Base-by-base conservation (phyloP, 2,888 invertebrate genomes). In the Euclidia mi region DNA sequence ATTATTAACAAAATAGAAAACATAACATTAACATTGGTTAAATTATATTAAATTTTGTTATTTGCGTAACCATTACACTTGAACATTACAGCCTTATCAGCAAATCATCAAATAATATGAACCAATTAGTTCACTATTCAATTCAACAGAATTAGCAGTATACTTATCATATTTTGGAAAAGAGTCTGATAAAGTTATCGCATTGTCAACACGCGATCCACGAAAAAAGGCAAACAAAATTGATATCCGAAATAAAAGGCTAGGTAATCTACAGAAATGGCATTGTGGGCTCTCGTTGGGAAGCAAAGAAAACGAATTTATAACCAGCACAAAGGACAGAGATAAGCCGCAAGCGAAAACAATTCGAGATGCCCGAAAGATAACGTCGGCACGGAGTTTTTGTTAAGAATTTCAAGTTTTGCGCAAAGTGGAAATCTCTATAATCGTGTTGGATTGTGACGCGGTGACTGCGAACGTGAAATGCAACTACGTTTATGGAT, bases 321-420 rank as follows among this genome's bases (percentile, higher is more conserved):
- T 77, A 75, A 78, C 71, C 74, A 74, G 72, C 78, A 76, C 81
- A 80, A 81, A 76, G 76, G 74, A 71, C 65, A 57, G 32, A 78
- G 85, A 84, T 84, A 86, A 86, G 84, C 82, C 62, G 65, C 55
- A 58, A 72, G 72, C 71, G 76, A 79, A 84, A 82, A 86, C 82
- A 83, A 80, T 82, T 79, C 78, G 72, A 75, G 81, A 83, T 81
- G 73, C 74, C 59, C 65, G 41, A 38, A 52, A 76, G 82, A 82
- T 81, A 80, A 73, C 70, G 50, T 56, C 37, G 65, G 60, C 40
- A 64, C 67, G 67, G 65, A n/a, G 74, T 73, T 79, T 81, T 77
- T 79, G 75, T 73, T 45, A 71, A 71, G 80, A 76, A 71, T 79
- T 76, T 58, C 62, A 63, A 65, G 64, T 66, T 76, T 58, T 50